Evolutionary conservation across 2,113 vertebrate genomes (phyloP), one percentile per base, ranked within the genome.

Genomic region (Perognathus longimembris): DNA sequence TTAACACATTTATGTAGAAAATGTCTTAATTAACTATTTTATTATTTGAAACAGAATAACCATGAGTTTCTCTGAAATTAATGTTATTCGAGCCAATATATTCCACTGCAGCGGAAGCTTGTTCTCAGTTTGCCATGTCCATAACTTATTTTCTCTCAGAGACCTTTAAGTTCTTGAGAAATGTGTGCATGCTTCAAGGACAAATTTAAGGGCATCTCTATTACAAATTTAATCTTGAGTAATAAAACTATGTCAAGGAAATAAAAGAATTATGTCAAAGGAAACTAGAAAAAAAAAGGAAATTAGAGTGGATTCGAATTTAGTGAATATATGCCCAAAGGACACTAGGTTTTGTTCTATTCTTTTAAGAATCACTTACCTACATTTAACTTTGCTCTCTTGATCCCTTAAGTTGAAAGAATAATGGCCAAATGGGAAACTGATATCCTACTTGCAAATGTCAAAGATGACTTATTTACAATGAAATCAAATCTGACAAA

Each of bases 351-450:
- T 81, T 36, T 90, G 0, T 36, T 75, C 2, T 82, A n/a, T 94
- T 75, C 30, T 90, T 92, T 97, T 90, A 96, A 85, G 61, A 85
- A 83, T 17, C 21, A 57, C 34, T 92, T 93, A 87, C 15, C 38
- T 90, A n/a, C 66, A 75, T 81, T 93, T 96, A n/a, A 61, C 14
- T 70, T 92, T 95, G 85, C 7, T 85, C 54, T 86, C 22, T 85
- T 85, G 12, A 67, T 92, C 42, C 14, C 30, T 66, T 90, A 75
- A 69, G 11, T 36, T 75, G 22, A 82, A 21, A 17, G 17, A 91
- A 69, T 70, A 82, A 64, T 75, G 22, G 17, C 45, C 45, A 83
- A 87, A 76, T 90, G 54, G 6, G 93, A 75, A 26, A 76, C 82
- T 67, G 88, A 74, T 75, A 82, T 45, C 36, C 15, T 73, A 7